These are phyloP conservation scores for Hecatera dysodea DNA, from an alignment of 2,888 invertebrate genomes.

Conservation along the genomic window DNA sequence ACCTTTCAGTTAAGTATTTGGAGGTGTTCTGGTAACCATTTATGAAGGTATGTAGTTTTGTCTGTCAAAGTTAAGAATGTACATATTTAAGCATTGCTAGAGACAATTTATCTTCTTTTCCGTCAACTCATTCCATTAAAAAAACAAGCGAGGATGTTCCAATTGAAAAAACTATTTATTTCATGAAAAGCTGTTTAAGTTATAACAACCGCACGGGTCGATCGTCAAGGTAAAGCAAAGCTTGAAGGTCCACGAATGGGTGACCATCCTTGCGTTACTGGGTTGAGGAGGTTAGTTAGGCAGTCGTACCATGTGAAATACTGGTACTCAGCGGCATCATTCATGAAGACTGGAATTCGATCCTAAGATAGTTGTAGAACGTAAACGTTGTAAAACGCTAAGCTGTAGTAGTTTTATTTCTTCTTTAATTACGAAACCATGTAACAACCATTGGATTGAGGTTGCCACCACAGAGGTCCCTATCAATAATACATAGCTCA, in stretches of 20 bases:
- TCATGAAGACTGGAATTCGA: too few relatives aligned
- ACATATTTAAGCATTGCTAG: background rate
- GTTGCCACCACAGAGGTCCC: constrained; percentile 35
- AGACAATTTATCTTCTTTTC: constrained; percentile 1
- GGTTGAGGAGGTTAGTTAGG: too few relatives aligned
- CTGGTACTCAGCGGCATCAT: too few relatives aligned
- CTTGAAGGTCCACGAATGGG: too few relatives aligned
- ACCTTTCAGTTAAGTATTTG: constrained; percentile 15
- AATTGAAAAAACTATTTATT: constrained; percentile 20
- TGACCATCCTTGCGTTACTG: too few relatives aligned
- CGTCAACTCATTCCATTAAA: constrained; percentile 8
- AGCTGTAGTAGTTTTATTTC: constrained; percentile 19
- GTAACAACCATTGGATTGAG: constrained; percentile 36
- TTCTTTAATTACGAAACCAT: constrained; percentile 30
- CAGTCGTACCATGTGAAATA: too few relatives aligned
- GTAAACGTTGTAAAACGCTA: too few relatives aligned
- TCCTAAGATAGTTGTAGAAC: too few relatives aligned
- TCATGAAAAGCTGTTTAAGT: too few relatives aligned
- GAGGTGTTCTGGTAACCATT: background rate
- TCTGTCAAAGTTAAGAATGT: background rate
- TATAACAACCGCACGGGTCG: too few relatives aligned
- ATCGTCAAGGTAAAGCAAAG: too few relatives aligned
- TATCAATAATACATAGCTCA: constrained; percentile 58
- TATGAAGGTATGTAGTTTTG: background rate
- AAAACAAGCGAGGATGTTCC: constrained; percentile 2